A percentile compares a stretch with the other conserved stretches of the same genome.
Conservation (phyloP, 2,888 invertebrate genomes). For the Drosophila meridiana region DNA sequence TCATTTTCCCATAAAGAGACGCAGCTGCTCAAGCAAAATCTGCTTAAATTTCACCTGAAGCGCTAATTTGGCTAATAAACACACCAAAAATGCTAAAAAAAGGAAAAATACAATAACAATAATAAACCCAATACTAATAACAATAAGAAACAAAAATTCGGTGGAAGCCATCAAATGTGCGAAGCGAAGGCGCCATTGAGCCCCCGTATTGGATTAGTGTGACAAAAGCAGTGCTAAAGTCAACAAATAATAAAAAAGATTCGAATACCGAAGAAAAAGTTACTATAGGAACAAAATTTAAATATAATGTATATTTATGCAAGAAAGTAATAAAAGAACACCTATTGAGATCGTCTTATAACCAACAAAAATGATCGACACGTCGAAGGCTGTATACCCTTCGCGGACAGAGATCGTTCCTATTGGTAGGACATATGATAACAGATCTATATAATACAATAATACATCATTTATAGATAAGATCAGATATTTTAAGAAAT, state of each 20-base stretch:
- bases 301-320: constrained; percentile 37
- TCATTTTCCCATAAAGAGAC: constrained; percentile 75
- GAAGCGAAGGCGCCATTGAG: constrained; percentile 57
- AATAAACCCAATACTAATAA: constrained; percentile 24
- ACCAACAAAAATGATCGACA: too few relatives aligned
- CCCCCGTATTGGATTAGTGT: constrained; percentile 30
- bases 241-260: constrained; percentile 36
- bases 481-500: background rate
- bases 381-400: background rate
- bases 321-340: constrained; percentile 50
- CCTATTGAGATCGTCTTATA: constrained; percentile 20
- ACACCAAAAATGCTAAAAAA: constrained; percentile 31
- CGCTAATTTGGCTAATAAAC: constrained; percentile 80
- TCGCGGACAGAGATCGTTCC: background rate
- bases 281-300: constrained; percentile 11
- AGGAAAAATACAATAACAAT: background rate
- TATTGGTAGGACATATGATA: background rate
- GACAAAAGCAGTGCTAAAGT: constrained; percentile 20
- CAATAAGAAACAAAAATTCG: constrained; percentile 54
- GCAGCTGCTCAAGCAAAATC: constrained; percentile 65
- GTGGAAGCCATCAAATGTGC: constrained; percentile 44
- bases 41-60: constrained; percentile 78
- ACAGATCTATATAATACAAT: background rate
- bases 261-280: constrained; percentile 2
- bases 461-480: too few relatives aligned